Conservation (phyloP, 2,888 invertebrate species). For the Cabera pusaria region DNA sequence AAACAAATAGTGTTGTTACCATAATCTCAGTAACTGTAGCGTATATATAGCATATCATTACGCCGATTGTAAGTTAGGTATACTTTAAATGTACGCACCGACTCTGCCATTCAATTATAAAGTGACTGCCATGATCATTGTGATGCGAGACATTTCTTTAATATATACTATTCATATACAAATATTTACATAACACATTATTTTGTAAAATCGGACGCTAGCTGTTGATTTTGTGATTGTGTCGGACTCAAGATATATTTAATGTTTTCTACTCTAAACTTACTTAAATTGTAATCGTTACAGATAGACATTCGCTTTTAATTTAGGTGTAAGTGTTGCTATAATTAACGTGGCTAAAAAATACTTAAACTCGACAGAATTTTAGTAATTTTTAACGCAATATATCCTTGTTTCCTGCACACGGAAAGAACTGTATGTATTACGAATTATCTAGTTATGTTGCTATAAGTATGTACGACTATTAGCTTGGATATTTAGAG, state of each 20-base stretch:
- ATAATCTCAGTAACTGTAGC: too few species aligned
- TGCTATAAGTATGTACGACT: constrained; percentile 9
- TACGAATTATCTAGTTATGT: not conserved
- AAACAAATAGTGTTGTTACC: too few species aligned
- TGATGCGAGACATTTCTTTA: constrained; percentile 33
- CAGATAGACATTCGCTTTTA: not conserved
- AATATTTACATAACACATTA: constrained; percentile 37
- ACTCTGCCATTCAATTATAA: constrained; percentile 19
- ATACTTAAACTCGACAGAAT: too few species aligned
- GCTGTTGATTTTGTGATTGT: constrained; percentile 32
- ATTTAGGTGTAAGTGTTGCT: too few species aligned
- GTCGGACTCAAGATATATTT: too few species aligned
- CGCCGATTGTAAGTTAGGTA: too few species aligned
- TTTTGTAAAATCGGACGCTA: constrained; percentile 42
- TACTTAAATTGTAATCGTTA: too few species aligned
- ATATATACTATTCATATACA: constrained; percentile 30
- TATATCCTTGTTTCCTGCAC: constrained; percentile 2
- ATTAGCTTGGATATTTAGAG: too few species aligned
- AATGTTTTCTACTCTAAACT: too few species aligned
- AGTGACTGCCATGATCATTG: constrained; percentile 30
- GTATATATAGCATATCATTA: not conserved
- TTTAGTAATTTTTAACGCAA: too few species aligned
- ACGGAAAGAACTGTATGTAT: not conserved
- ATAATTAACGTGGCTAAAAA: too few species aligned
- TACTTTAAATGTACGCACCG: not conserved